phyloP scores from a whole-genome alignment of 2,888 invertebrate genomes.

The Apomyelois bistriatella region DNA sequence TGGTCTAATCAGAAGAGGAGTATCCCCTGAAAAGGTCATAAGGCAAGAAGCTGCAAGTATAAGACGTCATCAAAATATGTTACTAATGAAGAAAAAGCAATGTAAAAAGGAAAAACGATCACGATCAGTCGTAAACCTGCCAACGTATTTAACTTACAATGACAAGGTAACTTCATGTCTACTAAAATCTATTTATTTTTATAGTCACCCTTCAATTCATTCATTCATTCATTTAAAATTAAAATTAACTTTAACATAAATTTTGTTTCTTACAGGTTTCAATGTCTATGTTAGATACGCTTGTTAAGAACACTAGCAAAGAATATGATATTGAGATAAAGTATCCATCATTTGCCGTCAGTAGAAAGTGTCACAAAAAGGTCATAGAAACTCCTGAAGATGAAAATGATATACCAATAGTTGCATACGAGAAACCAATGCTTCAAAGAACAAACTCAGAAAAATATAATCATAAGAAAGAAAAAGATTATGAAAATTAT shows the following conservation, averaged over 20 bases:
- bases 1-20: conserved; percentile 48
- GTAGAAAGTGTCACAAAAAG: conserved; percentile 23
- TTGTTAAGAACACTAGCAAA: conserved; percentile 50
- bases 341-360: conserved; percentile 43
- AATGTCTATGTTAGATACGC: conserved; percentile 81
- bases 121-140: conserved; percentile 86
- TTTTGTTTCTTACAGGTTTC: conserved; percentile 75
- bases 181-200: too few relatives aligned
- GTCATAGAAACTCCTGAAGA: conserved; percentile 24
- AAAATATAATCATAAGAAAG: conserved; percentile 38
- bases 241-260: neutral
- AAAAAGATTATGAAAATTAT: conserved; percentile 40
- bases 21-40: conserved; percentile 54
- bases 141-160: conserved; percentile 85
- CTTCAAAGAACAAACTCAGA: conserved; percentile 58
- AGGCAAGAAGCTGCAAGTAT: conserved; percentile 55
- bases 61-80: conserved; percentile 44
- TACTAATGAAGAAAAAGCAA: conserved; percentile 36
- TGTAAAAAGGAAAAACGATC: conserved; percentile 40
- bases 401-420: conserved; percentile 45
- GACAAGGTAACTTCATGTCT: conserved; percentile 76
- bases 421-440: conserved; percentile 40
- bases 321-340: conserved; percentile 45
- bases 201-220: neutral
- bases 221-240: neutral